Percentiles rank a stretch among this genome's conserved stretches.
Conservation (phyloP, 1,140 invertebrate species). For the Rhizoglyphus robini region DNA sequence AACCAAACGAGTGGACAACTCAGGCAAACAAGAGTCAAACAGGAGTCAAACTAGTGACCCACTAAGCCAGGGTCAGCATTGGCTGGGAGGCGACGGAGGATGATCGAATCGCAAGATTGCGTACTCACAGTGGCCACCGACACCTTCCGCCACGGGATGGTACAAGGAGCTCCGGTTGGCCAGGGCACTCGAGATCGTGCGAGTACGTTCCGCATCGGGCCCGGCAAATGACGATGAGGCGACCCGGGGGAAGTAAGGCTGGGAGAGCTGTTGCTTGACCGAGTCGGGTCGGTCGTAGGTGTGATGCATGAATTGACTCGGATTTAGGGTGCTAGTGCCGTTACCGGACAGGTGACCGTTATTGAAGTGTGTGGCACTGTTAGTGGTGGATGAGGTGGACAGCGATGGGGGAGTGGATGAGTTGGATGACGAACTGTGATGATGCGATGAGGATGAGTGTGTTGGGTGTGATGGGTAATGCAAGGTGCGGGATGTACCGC, state of each 20-base stretch:
- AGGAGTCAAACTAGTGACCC: neutral
- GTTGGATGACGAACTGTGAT: neutral
- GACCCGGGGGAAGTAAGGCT: neutral
- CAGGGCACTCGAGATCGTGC: neutral
- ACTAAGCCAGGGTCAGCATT: slow-evolving; percentile 16
- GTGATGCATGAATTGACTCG: slow-evolving; percentile 1
- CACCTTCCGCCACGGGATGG: neutral
- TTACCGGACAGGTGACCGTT: neutral
- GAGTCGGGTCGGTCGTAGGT: slow-evolving; percentile 12
- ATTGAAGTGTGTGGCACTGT: neutral
- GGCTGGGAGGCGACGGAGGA: slow-evolving; percentile 19
- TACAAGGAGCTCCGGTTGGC: neutral
- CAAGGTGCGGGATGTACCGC: neutral
- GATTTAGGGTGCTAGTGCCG: neutral
- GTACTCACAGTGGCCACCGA: slow-evolving; percentile 19
- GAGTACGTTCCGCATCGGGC: neutral
- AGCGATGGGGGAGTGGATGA: neutral
- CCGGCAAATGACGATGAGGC: neutral
- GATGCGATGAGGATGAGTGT: neutral
- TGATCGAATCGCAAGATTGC: slow-evolving; percentile 22
- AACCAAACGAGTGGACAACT: neutral
- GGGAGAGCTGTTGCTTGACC: neutral
- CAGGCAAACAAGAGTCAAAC: neutral
- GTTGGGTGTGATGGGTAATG: slow-evolving; percentile 7
- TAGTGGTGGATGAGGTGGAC: neutral